These are phyloP conservation scores for Fragum sueziense DNA, from an alignment of 2,888 invertebrate genomes.

Conservation along the genomic window DNA sequence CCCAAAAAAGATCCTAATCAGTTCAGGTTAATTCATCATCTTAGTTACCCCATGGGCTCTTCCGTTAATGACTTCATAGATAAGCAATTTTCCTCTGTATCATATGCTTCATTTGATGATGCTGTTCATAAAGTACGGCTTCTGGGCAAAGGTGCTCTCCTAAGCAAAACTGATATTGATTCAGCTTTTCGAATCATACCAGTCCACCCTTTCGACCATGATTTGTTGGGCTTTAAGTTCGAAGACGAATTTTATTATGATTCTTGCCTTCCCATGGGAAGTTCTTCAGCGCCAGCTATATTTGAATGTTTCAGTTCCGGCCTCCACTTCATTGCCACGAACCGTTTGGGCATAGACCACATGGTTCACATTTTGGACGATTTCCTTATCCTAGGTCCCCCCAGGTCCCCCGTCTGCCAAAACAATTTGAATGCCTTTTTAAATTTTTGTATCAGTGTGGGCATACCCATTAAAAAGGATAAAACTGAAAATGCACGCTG, in stretches of 20 bases:
- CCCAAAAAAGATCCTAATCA: conserved; percentile 37
- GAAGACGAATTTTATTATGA: conserved; percentile 37
- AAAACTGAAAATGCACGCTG: conserved; percentile 8
- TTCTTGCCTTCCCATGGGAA: conserved; percentile 38
- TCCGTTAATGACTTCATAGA: conserved; percentile 43
- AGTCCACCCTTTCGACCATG: conserved; percentile 38
- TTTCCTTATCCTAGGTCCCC: conserved; percentile 31
- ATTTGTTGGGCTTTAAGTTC: conserved; percentile 40
- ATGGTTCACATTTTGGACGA: conserved; percentile 43
- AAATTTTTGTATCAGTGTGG: not conserved
- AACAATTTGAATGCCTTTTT: conserved; percentile 16
- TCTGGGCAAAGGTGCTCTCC: conserved; percentile 23
- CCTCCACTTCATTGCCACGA: conserved; percentile 26
- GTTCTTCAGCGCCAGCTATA: conserved; percentile 19
- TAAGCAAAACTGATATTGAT: conserved; percentile 35
- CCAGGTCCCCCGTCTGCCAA: not conserved
- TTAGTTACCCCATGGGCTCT: conserved; percentile 31
- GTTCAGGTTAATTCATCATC: conserved; percentile 40
- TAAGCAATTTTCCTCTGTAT: conserved; percentile 17
- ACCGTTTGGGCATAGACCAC: conserved; percentile 1
- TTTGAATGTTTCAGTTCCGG: conserved; percentile 47
- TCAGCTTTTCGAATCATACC: conserved; percentile 41
- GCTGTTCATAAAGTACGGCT: conserved; percentile 14
- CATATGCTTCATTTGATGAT: conserved; percentile 37
- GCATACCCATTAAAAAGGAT: conserved; percentile 33